These are phyloP conservation scores for Tinamus guttatus DNA, from an alignment of 2,113 vertebrate genomes.

Conservation along the genomic window DNA sequence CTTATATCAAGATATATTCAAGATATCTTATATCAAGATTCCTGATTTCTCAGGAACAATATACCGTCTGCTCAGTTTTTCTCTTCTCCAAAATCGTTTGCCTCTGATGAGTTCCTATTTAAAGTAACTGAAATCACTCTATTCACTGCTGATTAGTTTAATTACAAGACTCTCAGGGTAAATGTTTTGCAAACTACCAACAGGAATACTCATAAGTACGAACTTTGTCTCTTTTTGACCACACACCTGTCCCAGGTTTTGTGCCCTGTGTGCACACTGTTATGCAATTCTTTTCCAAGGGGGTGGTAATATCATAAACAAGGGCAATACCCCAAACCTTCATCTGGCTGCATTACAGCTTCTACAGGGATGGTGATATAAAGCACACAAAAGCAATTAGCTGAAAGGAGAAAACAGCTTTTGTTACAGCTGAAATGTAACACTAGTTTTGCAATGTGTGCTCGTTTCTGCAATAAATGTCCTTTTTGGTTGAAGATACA, in stretches of 20 bases:
- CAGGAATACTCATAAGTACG: not conserved
- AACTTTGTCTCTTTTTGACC: not conserved
- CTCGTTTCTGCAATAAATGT: not conserved
- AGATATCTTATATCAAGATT: too few relatives aligned
- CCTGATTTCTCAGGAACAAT: not conserved
- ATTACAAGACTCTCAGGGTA: not conserved
- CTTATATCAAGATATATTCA: not conserved
- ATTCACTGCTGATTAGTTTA: not conserved
- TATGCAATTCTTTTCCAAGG: not conserved
- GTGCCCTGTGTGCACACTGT: rapidly evolving
- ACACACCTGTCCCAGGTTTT: not conserved
- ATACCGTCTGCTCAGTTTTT: not conserved
- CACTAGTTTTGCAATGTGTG: not conserved
- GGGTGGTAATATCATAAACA: not conserved
- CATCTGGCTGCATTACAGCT: not conserved
- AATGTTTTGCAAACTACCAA: not conserved
- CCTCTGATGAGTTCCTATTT: not conserved
- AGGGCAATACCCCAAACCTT: not conserved
- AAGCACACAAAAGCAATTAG: not conserved
- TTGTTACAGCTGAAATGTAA: not conserved
- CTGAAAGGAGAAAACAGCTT: not conserved
- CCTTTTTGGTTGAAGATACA: not conserved
- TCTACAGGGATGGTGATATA: not conserved
- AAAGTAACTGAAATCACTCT: not conserved
- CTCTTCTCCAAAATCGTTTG: not conserved